Evolutionary conservation across 2,888 invertebrate species (phyloP), one percentile per base, ranked within the genome.

Genomic region (Lasioglossum villosulum): DNA sequence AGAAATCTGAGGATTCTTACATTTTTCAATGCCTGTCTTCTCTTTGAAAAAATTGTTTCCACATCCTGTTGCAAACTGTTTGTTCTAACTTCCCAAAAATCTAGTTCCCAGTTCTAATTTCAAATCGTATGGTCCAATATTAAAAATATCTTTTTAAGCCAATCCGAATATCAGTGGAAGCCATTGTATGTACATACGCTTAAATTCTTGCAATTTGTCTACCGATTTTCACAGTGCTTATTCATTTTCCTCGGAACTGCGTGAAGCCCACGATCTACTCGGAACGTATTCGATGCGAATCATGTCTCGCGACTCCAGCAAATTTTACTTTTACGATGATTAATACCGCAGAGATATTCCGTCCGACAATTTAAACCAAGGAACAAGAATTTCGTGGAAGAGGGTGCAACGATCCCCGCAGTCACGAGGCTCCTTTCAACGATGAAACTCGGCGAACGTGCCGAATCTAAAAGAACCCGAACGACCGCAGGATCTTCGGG

Each of bases 401-500:
- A 27, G 19, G n/a, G 27, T 23, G 48, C 34, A 77, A 48, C 30
- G 34, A 56, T 71, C 27, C 39, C 23, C 8, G 63, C 37, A 66
- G 79, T 45, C 73, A 52, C 74, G 63, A 39, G 37, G 23, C 45
- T 48, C 66, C 45, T 52, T 74, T 66, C 48, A 30, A 39, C 74
- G 66, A 39, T 48, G 59, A 8, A 68, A 68, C 37, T 19, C 48
- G 45, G 71, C 48, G 73, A 73, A 73, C 78, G 63, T 76, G 52
- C 48, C 48, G 71, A 76, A 37, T 34, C 52, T 30, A 63, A 74
- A 27, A 45, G 63, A 72, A 52, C 30, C 39, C 27, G n/a, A 37
- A 48, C 76, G 70, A 68, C n/a, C n/a, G 16, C 34, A 52, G 48
- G 37, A 34, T 63, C 75, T 42, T 34, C 52, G 71, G 10, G 27